phyloP scores from a whole-genome alignment of 2,888 invertebrate genomes.

The Heteromyza rotundicornis region DNA sequence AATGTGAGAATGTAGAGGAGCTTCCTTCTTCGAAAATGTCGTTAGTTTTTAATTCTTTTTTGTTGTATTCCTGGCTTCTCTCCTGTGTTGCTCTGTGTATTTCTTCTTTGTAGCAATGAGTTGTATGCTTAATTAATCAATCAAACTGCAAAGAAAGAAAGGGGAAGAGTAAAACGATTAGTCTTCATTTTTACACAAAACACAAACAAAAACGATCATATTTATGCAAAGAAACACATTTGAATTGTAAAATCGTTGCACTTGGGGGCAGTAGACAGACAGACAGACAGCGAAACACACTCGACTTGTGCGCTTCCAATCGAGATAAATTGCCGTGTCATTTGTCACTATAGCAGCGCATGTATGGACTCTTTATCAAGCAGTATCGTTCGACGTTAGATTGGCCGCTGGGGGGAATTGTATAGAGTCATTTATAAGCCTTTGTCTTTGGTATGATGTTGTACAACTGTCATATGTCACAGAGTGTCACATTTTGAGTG shows the following conservation, averaged over 20 bases:
- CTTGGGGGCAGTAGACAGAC: too few species aligned
- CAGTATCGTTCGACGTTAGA: too few species aligned
- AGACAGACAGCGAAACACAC: too few species aligned
- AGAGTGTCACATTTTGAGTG: too few species aligned
- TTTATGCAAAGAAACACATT: not conserved
- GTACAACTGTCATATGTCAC: too few species aligned
- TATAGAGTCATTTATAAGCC: not conserved
- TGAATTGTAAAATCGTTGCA: too few species aligned
- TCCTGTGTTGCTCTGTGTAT: too few species aligned
- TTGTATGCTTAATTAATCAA: too few species aligned
- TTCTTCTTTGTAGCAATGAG: too few species aligned
- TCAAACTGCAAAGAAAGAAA: constrained; percentile 1
- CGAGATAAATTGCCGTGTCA: not conserved
- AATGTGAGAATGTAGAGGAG: not conserved
- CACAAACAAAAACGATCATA: not conserved
- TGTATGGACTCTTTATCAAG: not conserved
- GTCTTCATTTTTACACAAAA: not conserved
- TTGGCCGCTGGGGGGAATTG: too few species aligned
- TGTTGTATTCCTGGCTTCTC: constrained; percentile 22
- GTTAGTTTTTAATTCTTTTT: constrained; percentile 9
- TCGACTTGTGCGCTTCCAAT: not conserved
- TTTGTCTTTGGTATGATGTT: not conserved
- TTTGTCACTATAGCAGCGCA: not conserved
- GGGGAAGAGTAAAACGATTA: not conserved
- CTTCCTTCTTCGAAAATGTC: not conserved